Evolutionary conservation across 2,888 invertebrate species (phyloP).

Genomic region (Atethmia centrago): DNA sequence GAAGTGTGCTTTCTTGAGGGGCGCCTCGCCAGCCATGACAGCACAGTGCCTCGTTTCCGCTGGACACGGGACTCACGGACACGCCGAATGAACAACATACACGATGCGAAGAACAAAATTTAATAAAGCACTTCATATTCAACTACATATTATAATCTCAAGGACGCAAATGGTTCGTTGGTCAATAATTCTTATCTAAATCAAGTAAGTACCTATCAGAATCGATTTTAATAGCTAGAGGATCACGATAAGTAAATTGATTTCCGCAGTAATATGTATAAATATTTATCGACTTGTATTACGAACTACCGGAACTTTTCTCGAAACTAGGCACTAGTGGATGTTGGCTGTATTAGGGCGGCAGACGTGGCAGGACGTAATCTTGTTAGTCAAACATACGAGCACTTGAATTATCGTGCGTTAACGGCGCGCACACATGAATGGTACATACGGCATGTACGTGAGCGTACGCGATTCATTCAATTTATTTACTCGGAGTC

Average conservation of each 20-base stretch:
- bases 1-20: conserved; percentile 78
- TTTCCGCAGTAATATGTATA: conserved; percentile 56
- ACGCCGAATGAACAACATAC: conserved; percentile 63
- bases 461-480: conserved; percentile 88
- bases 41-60: conserved; percentile 76
- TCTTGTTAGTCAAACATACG: conserved; percentile 82
- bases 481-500: conserved; percentile 87
- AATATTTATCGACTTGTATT: conserved; percentile 57
- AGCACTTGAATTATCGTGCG: conserved; percentile 85
- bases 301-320: conserved; percentile 51
- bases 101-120: conserved; percentile 23
- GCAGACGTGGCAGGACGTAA: conserved; percentile 70
- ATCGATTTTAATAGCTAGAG: conserved; percentile 48
- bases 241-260: conserved; percentile 53
- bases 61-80: conserved; percentile 71
- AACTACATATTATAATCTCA: conserved; percentile 40
- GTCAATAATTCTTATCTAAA: conserved; percentile 46
- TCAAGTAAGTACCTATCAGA: conserved; percentile 34
- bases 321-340: conserved; percentile 31
- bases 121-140: conserved; percentile 8
- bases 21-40: conserved; percentile 86
- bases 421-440: conserved; percentile 87
- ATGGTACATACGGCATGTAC: conserved; percentile 83
- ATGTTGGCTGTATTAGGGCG: conserved; percentile 21
- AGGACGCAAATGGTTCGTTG: conserved; percentile 39